phyloP scores from a whole-genome alignment of 2,797 vertebrate genomes.

The Danio choprae region DNA sequence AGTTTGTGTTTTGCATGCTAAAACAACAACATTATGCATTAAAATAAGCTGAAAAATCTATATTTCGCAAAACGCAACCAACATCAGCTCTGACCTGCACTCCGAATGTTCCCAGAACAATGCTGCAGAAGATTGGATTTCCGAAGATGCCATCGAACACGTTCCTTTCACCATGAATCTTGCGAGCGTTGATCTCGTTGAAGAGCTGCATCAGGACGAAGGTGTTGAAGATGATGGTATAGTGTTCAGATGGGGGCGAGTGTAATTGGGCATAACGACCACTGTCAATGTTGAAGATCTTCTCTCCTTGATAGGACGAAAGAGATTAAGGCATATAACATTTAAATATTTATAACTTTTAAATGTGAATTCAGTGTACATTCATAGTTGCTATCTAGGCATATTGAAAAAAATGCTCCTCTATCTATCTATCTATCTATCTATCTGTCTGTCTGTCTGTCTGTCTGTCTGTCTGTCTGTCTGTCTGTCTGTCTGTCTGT shows the following conservation, averaged over 20 bases:
- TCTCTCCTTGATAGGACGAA: constrained; percentile 79
- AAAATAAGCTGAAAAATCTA: too few relatives aligned
- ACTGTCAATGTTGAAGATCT: constrained; percentile 90
- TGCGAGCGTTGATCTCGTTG: constrained; percentile 90
- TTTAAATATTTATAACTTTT: not conserved
- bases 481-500: too few relatives aligned
- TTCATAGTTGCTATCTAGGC: not conserved
- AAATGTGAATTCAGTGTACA: not conserved
- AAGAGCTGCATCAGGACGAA: constrained; percentile 92
- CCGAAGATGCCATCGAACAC: constrained; percentile 86
- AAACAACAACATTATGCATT: too few relatives aligned
- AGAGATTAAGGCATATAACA: not conserved
- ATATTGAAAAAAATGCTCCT: too few relatives aligned
- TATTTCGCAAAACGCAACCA: not conserved
- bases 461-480: too few relatives aligned
- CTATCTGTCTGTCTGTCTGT: too few relatives aligned
- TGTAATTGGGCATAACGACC: constrained; percentile 89
- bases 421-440: too few relatives aligned
- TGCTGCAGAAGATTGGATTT: constrained; percentile 89
- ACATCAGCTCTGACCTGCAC: constrained; percentile 77
- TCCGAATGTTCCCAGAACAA: constrained; percentile 85
- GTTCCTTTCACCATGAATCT: constrained; percentile 88
- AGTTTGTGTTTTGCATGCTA: too few relatives aligned
- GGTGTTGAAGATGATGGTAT: constrained; percentile 92
- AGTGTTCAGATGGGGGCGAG: constrained; percentile 89